Conservation (phyloP, 2,797 vertebrate genomes). For the Scleropages formosus region DNA sequence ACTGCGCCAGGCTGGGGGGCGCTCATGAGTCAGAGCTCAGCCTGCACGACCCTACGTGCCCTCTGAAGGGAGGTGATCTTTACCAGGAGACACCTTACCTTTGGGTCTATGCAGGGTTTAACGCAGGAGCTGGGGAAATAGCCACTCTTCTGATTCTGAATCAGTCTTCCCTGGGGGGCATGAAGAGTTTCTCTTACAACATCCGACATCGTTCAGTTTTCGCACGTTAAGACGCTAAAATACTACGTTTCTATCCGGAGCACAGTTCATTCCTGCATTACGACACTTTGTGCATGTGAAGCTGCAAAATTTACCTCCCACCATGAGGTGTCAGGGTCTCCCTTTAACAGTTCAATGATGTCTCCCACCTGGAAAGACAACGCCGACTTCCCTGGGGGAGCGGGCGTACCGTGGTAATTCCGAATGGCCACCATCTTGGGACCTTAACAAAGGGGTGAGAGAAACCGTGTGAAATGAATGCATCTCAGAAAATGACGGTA, state of each 20-base stretch:
- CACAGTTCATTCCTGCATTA: no score
- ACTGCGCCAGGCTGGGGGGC: neutral
- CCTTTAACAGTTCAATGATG: constrained; percentile 87
- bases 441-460: constrained; percentile 62
- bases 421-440: constrained; percentile 94
- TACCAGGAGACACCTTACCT: constrained; percentile 65
- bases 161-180: constrained; percentile 77
- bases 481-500: neutral
- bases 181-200: constrained; percentile 11
- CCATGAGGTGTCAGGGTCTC: constrained; percentile 87
- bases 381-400: constrained; percentile 77
- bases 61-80: neutral
- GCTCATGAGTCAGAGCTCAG: neutral
- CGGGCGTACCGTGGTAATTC: constrained; percentile 87
- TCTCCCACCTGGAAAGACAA: constrained; percentile 89
- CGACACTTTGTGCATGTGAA: neutral
- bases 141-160: constrained; percentile 84
- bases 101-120: constrained; percentile 90
- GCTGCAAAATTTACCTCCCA: constrained; percentile 87
- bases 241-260: no score
- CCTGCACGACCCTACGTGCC: neutral
- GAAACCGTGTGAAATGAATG: neutral
- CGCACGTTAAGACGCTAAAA: no score
- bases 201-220: neutral
- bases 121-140: constrained; percentile 91